Base-by-base conservation (phyloP, 2,888 invertebrate genomes). In the Cheilosia urbana region DNA sequence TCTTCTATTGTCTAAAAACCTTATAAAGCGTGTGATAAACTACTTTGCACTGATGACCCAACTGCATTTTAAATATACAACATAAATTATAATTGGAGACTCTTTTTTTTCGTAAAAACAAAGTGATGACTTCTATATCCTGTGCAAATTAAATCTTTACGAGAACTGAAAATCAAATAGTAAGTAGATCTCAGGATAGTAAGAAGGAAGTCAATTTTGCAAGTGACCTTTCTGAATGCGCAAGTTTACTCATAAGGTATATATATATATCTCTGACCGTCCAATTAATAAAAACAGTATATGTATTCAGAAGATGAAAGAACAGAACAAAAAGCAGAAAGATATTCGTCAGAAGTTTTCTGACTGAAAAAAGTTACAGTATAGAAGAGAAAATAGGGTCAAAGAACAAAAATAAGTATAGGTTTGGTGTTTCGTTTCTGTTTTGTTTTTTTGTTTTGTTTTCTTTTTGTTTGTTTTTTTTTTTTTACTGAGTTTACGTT, bases 51-150 rank as follows among this genome's bases (percentile, higher is more conserved):
- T 71, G 21, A 65, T 57, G 66, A 58, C 49, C 58, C 55, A 57
- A 30, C 19, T 55, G 11, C 34, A 27, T 27, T 27, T 27, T 27
- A 27, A 27, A 27, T 27, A 27, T 21, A 47, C 9, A 13, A n/a
- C 24, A 37, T 53, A n/a, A 51, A 19, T 9, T 37, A 37, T 13
- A 37, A 37, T 17, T 49, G 62, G 47, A 49, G 45, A 30, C 66
- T 79, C 42, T n/a, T 24, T 30, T 53, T 62, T 55, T 21, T 24
- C 3, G 15, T 34, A 9, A 34, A 34, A 34, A 11, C 4, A 82
- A 85, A 85, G 85, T 85, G 85, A 85, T 85, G 85, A 85, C 85
- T 85, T 81, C 85, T 81, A 63, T 81, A 63, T 72, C 68, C 76
- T 66, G 65, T 66, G 80, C 76, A 80, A 85, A 85, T 85, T 65